Evolutionary conservation across 23 tunicate species (phyloP), one percentile per base, ranked within the genome.

Genomic region (Ciona savignyi): DNA sequence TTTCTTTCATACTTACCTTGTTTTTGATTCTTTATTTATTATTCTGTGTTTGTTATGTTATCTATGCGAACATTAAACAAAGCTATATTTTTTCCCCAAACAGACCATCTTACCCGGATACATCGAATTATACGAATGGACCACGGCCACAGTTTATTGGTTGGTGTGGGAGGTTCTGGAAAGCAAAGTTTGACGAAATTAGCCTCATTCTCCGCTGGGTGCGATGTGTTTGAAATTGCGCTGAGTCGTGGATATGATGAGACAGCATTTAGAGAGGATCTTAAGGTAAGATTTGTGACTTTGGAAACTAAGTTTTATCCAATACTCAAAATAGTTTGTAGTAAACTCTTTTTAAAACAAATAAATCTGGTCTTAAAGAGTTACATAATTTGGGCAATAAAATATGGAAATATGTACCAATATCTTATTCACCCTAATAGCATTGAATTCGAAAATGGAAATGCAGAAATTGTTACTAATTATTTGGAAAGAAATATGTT

Each of bases 161-260:
- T 95, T 31, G 99, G 99, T 63, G 99, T 95, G 1, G 99, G 99
- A 3, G 99, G 99, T 2, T 78, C 87, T 25, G 99, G 99, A 9
- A 95, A 95, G 67, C 99, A 95, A 85, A 83, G 92, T 66, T 70
- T 95, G 33, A 83, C 99, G 2, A 95, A 95, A 72, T 78, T 95
- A 4, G 99, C 99, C 0, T 73, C 93, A 20, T 95, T 83, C 42
- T 83, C 96, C 27, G 99, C 99, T 1, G 95, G 95, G 22, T 95
- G 99, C 70, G 67, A 48, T 11, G 93, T 95, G 15, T 95, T 95
- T 66, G 99, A 95, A 64, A 95, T 95, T 35, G 82, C 93, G 22
- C 78, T 95, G 27, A 83, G 92, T 35, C 62, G 99, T 49, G 99
- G 99, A 20, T 95, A 95, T 67, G 99, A 95, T 63, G 99, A 95